A percentile compares a stretch with the other conserved stretches of the same genome.
phyloP scores from a whole-genome alignment of 1,140 invertebrate genomes.

The Mycetomoellerius zeteki region DNA sequence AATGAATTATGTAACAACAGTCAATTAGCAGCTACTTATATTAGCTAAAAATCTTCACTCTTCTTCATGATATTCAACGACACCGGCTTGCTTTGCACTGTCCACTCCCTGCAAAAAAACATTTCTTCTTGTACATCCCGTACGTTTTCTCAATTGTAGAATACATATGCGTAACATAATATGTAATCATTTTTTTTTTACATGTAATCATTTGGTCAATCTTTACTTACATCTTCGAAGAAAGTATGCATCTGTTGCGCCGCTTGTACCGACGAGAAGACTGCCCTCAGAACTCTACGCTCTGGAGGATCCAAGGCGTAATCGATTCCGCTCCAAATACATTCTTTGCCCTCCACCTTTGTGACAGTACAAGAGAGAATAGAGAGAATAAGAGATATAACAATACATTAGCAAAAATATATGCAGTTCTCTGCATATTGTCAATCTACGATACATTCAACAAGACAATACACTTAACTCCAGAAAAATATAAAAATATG shows the following conservation, averaged over 20 bases:
- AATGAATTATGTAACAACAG: slow-evolving; percentile 42
- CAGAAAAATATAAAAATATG: background rate
- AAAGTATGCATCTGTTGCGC: slow-evolving; percentile 85
- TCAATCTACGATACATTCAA: background rate
- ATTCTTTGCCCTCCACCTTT: slow-evolving; percentile 83
- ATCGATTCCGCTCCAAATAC: slow-evolving; percentile 87
- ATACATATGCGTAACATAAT: background rate
- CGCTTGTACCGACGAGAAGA: slow-evolving; percentile 83
- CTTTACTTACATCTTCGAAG: slow-evolving; percentile 84
- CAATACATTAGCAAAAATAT: background rate
- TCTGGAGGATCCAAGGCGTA: slow-evolving; percentile 83
- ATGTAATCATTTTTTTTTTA: no score
- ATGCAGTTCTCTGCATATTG: background rate
- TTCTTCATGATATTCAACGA: slow-evolving; percentile 71
- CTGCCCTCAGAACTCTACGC: slow-evolving; percentile 84
- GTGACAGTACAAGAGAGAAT: background rate
- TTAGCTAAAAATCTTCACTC: slow-evolving; percentile 43
- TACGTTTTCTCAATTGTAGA: background rate
- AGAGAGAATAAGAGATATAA: background rate
- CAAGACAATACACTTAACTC: background rate
- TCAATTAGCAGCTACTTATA: slow-evolving; percentile 34
- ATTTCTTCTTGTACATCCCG: background rate
- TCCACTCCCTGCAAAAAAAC: slow-evolving; percentile 76
- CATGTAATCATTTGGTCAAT: background rate
- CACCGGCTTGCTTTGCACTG: slow-evolving; percentile 74